These are phyloP conservation scores for Tachysurus vachellii DNA, from an alignment of 2,113 vertebrate genomes.

Conservation along the genomic window DNA sequence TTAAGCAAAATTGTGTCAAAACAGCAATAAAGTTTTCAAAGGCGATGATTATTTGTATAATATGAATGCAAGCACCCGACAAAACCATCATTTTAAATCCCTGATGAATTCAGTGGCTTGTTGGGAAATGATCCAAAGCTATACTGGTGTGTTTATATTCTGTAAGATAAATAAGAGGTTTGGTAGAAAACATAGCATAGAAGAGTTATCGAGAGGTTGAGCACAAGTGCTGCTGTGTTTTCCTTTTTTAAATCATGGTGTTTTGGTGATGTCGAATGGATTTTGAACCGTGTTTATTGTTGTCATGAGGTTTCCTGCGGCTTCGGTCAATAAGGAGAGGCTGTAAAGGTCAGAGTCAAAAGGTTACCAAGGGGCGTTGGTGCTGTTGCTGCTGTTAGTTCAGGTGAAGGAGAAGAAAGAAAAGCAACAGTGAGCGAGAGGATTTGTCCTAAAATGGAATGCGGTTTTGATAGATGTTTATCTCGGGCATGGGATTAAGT, in stretches of 20 bases:
- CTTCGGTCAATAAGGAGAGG: slow-evolving; percentile 65
- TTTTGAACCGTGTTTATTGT: slow-evolving; percentile 54
- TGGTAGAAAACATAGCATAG: neutral
- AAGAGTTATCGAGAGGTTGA: neutral
- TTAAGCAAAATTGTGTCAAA: neutral
- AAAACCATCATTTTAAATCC: neutral
- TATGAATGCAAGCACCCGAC: too few relatives aligned
- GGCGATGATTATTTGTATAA: too few relatives aligned
- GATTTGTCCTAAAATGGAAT: neutral
- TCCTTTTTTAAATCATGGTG: neutral
- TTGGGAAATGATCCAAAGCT: neutral
- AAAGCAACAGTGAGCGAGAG: neutral
- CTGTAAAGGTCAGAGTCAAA: slow-evolving; percentile 55
- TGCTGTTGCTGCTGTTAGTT: slow-evolving; percentile 54
- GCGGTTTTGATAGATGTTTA: neutral
- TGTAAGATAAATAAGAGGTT: neutral
- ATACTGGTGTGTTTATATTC: neutral
- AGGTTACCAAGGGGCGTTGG: slow-evolving; percentile 62
- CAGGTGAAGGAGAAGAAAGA: slow-evolving; percentile 41
- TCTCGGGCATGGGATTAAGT: slow-evolving; percentile 1
- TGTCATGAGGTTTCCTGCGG: slow-evolving; percentile 60
- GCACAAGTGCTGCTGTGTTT: neutral
- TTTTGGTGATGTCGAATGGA: slow-evolving; percentile 21
- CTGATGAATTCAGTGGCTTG: neutral
- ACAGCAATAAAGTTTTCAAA: neutral